Evolutionary conservation across 2,113 vertebrate species (phyloP).

Genomic region (Caretta caretta): DNA sequence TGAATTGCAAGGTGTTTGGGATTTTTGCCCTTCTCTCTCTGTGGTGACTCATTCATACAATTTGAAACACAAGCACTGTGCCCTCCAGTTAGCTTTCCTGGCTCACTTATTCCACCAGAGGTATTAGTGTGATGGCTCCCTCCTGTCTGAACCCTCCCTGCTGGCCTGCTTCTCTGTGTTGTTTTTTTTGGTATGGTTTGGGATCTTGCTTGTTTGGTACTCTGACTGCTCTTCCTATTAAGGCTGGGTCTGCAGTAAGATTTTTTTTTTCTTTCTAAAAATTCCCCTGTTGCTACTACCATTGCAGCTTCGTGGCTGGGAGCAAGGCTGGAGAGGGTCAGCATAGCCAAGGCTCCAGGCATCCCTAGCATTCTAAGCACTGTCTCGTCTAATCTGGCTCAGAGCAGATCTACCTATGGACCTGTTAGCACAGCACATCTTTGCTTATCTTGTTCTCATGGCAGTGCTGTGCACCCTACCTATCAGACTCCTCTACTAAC

Average conservation of each 20-base stretch:
- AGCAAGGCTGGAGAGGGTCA: background rate
- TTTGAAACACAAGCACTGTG: background rate
- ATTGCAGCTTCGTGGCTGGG: background rate
- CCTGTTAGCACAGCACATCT: background rate
- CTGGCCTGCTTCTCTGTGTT: background rate
- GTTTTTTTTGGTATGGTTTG: background rate
- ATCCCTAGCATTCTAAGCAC: background rate
- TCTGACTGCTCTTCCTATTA: background rate
- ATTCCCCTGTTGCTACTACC: background rate
- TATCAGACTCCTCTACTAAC: background rate
- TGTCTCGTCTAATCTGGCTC: too few relatives aligned
- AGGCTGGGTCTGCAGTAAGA: background rate
- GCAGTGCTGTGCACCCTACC: background rate
- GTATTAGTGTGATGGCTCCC: background rate
- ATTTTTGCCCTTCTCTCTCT: background rate
- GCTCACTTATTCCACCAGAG: background rate
- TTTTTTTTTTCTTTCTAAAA: background rate
- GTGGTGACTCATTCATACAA: background rate
- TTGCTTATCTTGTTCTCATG: background rate
- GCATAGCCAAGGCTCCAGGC: fast-evolving
- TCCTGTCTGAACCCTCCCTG: background rate
- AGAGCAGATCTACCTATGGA: background rate
- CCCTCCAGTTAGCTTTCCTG: background rate
- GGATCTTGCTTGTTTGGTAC: background rate
- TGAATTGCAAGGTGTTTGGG: background rate